Percentiles rank a stretch among this genome's conserved stretches.
Conservation (phyloP, 92 coral and sea anemone species). For the Porites cylindrica region DNA sequence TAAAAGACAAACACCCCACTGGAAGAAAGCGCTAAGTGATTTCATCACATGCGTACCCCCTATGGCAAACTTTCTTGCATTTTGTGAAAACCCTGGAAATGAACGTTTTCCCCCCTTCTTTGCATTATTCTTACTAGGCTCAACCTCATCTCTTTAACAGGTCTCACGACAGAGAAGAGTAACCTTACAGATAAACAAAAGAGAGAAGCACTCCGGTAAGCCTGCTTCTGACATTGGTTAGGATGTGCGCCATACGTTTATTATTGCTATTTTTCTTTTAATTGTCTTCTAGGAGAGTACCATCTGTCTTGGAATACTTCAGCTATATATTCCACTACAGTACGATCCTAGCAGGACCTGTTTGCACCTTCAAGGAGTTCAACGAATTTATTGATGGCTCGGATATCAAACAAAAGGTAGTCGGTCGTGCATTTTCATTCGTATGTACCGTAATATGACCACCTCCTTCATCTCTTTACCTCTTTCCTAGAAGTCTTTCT, state of each 20-base stretch:
- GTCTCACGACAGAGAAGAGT: constrained; percentile 65
- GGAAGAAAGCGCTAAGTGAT: too few relatives aligned
- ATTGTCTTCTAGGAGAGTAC: constrained; percentile 58
- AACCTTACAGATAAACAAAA: constrained; percentile 73
- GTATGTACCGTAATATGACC: background rate
- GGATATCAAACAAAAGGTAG: constrained; percentile 27
- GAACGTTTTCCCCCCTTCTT: too few relatives aligned
- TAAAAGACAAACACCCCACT: too few relatives aligned
- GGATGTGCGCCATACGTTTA: background rate
- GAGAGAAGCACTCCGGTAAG: constrained; percentile 73
- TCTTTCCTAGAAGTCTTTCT: too few relatives aligned
- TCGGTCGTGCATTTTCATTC: background rate
- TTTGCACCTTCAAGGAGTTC: constrained; percentile 72
- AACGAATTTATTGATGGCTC: constrained; percentile 75
- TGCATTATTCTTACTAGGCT: too few relatives aligned
- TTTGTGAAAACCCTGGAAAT: too few relatives aligned
- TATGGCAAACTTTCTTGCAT: too few relatives aligned
- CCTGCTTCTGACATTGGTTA: background rate
- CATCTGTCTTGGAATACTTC: constrained; percentile 66
- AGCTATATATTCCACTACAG: constrained; percentile 82
- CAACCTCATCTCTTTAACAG: constrained; percentile 25
- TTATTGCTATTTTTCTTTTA: background rate
- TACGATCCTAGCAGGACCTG: constrained; percentile 73
- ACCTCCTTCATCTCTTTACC: too few relatives aligned
- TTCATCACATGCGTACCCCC: too few relatives aligned